These are phyloP conservation scores for Brachionus manjavacas DNA, from an alignment of 1,140 invertebrate species.

Conservation along the genomic window DNA sequence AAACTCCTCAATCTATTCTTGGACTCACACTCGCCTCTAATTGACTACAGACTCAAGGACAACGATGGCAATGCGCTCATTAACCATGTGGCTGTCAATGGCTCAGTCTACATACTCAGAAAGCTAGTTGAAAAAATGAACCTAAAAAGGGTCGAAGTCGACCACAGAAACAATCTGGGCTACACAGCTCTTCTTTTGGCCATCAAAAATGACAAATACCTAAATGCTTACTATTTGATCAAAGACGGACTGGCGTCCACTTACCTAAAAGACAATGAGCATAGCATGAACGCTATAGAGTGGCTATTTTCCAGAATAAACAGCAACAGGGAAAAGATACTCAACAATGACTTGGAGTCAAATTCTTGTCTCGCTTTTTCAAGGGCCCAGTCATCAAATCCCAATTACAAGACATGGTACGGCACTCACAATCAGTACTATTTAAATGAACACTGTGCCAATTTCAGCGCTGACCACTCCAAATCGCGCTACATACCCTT, in stretches of 20 bases:
- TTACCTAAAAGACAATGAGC: slow-evolving; percentile 19
- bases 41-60: slow-evolving; percentile 19
- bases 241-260: neutral
- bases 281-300: slow-evolving; percentile 10
- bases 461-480: neutral
- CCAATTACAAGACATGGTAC: slow-evolving; percentile 18
- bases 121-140: slow-evolving; percentile 16
- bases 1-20: slow-evolving; percentile 1
- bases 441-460: neutral
- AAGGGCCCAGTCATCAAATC: neutral
- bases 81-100: neutral
- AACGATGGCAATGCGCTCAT: neutral
- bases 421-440: slow-evolving; percentile 22
- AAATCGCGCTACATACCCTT: neutral
- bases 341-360: neutral
- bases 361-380: neutral
- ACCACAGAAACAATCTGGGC: neutral
- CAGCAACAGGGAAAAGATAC: neutral
- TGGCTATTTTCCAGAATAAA: slow-evolving; percentile 8
- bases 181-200: slow-evolving; percentile 29
- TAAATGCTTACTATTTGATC: slow-evolving; percentile 16
- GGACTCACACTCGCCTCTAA: neutral
- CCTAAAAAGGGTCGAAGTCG: neutral
- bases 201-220: neutral
- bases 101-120: neutral